Conservation (phyloP, 2,797 vertebrate genomes). For the Centroberyx gerrardi region DNA sequence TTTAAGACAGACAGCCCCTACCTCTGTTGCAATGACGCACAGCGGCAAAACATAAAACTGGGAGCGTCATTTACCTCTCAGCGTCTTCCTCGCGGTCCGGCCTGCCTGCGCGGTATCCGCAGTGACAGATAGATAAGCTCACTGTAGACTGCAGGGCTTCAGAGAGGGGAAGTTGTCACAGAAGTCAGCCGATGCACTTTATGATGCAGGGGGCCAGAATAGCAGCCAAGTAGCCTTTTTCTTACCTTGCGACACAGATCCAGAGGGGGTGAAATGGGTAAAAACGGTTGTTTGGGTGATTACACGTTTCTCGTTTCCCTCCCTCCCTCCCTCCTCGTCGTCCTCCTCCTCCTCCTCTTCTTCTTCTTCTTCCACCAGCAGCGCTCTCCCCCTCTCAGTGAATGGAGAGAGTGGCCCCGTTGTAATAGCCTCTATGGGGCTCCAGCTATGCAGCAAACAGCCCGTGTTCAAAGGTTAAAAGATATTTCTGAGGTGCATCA, state of each 20-base stretch:
- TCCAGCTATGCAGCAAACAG: slow-evolving; percentile 58
- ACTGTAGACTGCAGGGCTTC: slow-evolving; percentile 47
- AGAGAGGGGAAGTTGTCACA: slow-evolving; percentile 61
- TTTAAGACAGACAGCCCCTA: background rate
- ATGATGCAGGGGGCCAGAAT: slow-evolving; percentile 57
- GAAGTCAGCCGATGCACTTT: slow-evolving; percentile 57
- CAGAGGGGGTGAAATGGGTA: slow-evolving; percentile 76
- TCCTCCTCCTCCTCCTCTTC: background rate
- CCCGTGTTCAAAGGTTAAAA: slow-evolving; percentile 39
- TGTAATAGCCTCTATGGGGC: slow-evolving; percentile 55
- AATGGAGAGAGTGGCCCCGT: slow-evolving; percentile 62
- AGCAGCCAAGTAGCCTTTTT: slow-evolving; percentile 60
- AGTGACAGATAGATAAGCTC: slow-evolving; percentile 50
- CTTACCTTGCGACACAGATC: slow-evolving; percentile 77
- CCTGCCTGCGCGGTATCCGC: slow-evolving; percentile 66
- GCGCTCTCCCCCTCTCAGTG: slow-evolving; percentile 59
- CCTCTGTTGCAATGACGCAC: slow-evolving; percentile 18
- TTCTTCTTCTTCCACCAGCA: slow-evolving; percentile 32
- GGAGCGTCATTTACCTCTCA: slow-evolving; percentile 65
- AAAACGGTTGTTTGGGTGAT: slow-evolving; percentile 81
- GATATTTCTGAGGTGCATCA: slow-evolving; percentile 51
- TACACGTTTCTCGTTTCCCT: slow-evolving; percentile 69
- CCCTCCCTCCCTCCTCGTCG: slow-evolving; percentile 27
- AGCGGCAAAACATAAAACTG: background rate
- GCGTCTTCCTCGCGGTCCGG: slow-evolving; percentile 49